Conservation (phyloP, 2,113 vertebrate species). For the Limanda limanda region DNA sequence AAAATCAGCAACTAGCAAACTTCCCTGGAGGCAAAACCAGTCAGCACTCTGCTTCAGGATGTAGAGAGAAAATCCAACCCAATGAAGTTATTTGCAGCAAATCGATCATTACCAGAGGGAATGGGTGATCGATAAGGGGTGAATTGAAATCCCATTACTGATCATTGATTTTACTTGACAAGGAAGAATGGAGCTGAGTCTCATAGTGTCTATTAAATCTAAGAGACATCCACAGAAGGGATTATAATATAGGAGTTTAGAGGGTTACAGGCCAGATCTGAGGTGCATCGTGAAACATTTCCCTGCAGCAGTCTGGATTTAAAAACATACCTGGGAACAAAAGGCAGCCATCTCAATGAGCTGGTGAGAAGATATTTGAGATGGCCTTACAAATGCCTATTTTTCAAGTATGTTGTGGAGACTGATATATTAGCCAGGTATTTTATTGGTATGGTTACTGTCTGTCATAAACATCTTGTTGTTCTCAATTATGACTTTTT, state of each 20-base stretch:
- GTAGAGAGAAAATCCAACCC: constrained; percentile 47
- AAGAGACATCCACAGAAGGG: neutral
- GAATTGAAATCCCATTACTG: constrained; percentile 41
- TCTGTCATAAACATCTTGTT: too few species aligned
- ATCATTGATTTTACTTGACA: constrained; percentile 51
- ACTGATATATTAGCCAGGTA: too few species aligned
- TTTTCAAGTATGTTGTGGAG: too few species aligned
- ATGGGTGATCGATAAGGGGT: neutral
- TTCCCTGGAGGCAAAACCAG: constrained; percentile 24
- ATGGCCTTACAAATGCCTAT: too few species aligned
- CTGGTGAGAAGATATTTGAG: too few species aligned
- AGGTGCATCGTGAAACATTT: neutral
- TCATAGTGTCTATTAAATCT: constrained; percentile 15
- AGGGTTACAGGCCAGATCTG: neutral
- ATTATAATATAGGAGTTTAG: neutral
- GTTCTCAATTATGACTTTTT: too few species aligned
- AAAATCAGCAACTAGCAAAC: constrained; percentile 33
- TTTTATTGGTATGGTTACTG: too few species aligned
- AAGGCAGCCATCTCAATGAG: neutral
- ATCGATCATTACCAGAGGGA: constrained; percentile 49
- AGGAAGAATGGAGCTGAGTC: constrained; percentile 35
- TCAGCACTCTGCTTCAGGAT: constrained; percentile 52
- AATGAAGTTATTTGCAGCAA: constrained; percentile 29
- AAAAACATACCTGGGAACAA: neutral
- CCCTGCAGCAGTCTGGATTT: neutral